Evolutionary conservation across 2,888 invertebrate species (phyloP).

Genomic region (Aphodius sticticus): DNA sequence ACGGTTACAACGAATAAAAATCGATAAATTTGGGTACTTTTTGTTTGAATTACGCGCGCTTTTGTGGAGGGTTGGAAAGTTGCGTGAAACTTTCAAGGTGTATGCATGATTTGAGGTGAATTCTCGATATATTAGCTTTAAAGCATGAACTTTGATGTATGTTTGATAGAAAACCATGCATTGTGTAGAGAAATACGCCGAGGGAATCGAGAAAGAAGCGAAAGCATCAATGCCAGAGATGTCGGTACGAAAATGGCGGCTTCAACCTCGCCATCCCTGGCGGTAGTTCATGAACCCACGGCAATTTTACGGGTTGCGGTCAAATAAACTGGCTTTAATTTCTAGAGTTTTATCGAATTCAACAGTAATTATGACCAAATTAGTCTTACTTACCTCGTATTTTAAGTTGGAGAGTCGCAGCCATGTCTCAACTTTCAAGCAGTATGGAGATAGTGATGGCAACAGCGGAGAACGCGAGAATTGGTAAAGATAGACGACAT

Average conservation of each 20-base stretch:
- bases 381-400: conserved; percentile 79
- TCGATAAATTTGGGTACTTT: neutral
- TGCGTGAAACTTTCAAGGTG: neutral
- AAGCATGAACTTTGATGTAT: neutral
- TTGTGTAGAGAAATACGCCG: neutral
- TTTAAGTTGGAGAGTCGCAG: conserved; percentile 88
- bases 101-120: neutral
- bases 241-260: conserved; percentile 20
- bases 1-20: neutral
- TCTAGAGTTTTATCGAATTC: conserved; percentile 4
- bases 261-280: conserved; percentile 26
- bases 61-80: neutral
- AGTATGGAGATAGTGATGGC: conserved; percentile 91
- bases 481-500: conserved; percentile 93
- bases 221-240: neutral
- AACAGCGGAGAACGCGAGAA: conserved; percentile 89
- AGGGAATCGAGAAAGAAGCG: conserved; percentile 9
- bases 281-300: conserved; percentile 34
- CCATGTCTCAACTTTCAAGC: conserved; percentile 97
- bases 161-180: neutral
- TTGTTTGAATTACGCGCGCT: neutral
- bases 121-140: neutral
- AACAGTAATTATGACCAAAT: neutral
- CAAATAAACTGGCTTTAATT: conserved; percentile 16
- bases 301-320: neutral